phyloP scores from a whole-genome alignment of 2,888 invertebrate species.

The Melanostoma mellinum region DNA sequence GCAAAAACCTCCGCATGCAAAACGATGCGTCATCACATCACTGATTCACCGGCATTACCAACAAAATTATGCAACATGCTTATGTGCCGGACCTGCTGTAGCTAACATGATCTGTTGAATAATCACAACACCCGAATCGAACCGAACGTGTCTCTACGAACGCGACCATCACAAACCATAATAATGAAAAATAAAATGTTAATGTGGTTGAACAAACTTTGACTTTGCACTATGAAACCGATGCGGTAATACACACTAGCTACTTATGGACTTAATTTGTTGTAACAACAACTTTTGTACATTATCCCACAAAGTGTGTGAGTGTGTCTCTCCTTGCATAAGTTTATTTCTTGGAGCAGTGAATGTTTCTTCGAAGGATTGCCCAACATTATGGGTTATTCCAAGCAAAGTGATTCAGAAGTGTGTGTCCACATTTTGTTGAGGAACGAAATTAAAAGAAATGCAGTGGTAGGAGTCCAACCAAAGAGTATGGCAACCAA shows the following conservation, averaged over 20 bases:
- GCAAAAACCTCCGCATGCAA: conserved; percentile 9
- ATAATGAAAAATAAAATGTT: neutral
- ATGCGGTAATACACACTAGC: conserved; percentile 24
- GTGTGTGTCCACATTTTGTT: neutral
- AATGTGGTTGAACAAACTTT: conserved; percentile 65
- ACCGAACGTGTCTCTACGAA: conserved; percentile 12
- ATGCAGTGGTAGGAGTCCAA: conserved; percentile 1
- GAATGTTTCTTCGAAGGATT: conserved; percentile 61
- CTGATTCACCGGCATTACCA: conserved; percentile 57
- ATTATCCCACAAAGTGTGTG: conserved; percentile 1
- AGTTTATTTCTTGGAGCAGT: conserved; percentile 34
- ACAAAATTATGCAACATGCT: conserved; percentile 53
- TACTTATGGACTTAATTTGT: conserved; percentile 32
- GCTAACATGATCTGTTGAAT: conserved; percentile 45
- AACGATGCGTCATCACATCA: conserved; percentile 42
- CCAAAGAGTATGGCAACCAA: neutral
- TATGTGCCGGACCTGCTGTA: conserved; percentile 40
- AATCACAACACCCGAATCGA: conserved; percentile 17
- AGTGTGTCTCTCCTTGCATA: conserved; percentile 61
- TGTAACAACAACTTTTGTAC: conserved; percentile 6
- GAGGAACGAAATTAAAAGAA: conserved; percentile 34
- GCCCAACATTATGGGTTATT: conserved; percentile 62
- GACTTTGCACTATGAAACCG: conserved; percentile 62
- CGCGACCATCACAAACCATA: neutral
- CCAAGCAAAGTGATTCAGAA: conserved; percentile 48